Evolutionary conservation across 1,140 invertebrate genomes (phyloP), one percentile per base, ranked within the genome.

Genomic region (Pectinophora gossypiella): DNA sequence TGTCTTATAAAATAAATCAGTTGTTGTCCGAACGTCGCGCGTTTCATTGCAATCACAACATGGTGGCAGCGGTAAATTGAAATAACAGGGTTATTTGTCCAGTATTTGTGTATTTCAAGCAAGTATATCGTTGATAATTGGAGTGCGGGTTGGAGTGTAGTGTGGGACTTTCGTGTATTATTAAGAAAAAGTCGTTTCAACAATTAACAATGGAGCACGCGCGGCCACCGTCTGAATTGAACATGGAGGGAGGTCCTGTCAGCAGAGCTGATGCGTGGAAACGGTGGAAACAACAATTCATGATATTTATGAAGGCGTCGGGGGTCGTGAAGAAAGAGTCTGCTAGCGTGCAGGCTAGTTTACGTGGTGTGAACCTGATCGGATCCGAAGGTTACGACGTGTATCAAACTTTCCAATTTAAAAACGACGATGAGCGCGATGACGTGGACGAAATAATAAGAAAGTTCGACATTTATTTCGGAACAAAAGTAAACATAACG

Each of bases 401-500:
- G 1, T 60, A 49, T 15, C 50, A 60, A 51, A 60, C 48, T 0
- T 51, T 51, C 19, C 16, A n/a, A 12, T n/a, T n/a, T n/a, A 47
- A 53, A 19, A 27, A 16, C 12, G 51, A 54, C 16, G 10, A 18
- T 2, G 51, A 54, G 6, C 21, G 27, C n/a, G 42, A 52, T 7
- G 42, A 45, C 47, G 44, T 59, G 10, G 27, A 43, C 3, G 48
- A 16, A 2, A 51, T 51, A 15, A 32, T 51, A 16, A 50, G 38
- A 19, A 61, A 57, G 22, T 53, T 53, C 15, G 48, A 64, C 20
- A 22, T 6, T 1, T 61, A 61, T 47, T 61, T 64, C 35, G 32
- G 48, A 3, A 44, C 61, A 19, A 64, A 64, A 50, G 48, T 51
- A 3, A 64, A 64, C 44, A 27, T 57, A 40, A 54, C 61, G 2